Conservation (phyloP, 1,140 invertebrate genomes). For the Hesperophylax magnus region DNA sequence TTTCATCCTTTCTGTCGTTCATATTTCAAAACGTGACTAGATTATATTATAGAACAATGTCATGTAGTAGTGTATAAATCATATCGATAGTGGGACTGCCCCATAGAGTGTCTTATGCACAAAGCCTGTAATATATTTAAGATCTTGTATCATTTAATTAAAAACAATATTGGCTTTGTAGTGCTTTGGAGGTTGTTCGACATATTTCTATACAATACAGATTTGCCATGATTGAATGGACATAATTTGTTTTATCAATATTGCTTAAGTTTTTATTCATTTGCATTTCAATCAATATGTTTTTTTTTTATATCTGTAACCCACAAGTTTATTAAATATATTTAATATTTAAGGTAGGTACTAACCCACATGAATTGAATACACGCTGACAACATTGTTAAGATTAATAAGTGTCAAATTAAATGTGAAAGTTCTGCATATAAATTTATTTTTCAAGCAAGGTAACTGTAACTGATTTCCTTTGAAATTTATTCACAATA, state of each 20-base stretch:
- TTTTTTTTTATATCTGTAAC: background rate
- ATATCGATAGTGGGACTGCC: background rate
- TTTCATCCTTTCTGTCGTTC: background rate
- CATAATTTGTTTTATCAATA: conserved; percentile 24
- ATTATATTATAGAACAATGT: conserved; percentile 20
- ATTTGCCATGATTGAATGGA: conserved; percentile 12
- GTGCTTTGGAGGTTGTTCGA: conserved; percentile 6
- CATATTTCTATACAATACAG: conserved; percentile 12
- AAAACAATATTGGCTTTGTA: background rate
- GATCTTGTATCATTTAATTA: conserved; percentile 35
- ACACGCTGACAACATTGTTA: no score
- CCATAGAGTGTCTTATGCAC: background rate
- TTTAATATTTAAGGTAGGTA: background rate
- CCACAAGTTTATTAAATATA: background rate
- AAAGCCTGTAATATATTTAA: conserved; percentile 2
- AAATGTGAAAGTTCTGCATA: no score
- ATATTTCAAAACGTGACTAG: conserved; percentile 1
- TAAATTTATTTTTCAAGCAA: no score
- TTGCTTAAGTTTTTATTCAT: background rate
- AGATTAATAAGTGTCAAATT: no score
- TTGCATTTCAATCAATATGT: conserved; percentile 2
- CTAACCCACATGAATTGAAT: no score
- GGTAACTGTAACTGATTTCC: no score
- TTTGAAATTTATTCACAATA: no score
- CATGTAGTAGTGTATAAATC: conserved; percentile 11